Conservation (phyloP, 2,797 vertebrate species). For the Rhynchotus rufescens region DNA sequence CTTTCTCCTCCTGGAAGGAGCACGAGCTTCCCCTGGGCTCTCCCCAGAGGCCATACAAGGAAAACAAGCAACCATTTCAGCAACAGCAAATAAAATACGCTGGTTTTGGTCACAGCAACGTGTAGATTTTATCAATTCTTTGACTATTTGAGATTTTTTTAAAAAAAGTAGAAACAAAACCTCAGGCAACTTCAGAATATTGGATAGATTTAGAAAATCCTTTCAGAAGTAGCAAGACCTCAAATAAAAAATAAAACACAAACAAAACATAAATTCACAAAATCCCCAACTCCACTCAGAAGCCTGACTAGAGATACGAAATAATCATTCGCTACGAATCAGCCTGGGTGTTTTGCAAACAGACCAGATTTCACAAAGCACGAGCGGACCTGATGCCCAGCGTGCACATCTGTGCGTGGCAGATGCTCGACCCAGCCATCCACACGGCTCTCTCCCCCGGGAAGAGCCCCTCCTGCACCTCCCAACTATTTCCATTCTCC, state of each 20-base stretch:
- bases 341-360: background rate
- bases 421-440: background rate
- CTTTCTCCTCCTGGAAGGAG: background rate
- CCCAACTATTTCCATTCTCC: background rate
- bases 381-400: fast-evolving
- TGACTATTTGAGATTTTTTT: background rate
- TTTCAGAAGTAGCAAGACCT: background rate
- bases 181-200: background rate
- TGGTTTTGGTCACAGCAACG: fast-evolving
- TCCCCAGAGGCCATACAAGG: background rate
- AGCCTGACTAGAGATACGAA: background rate
- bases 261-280: background rate
- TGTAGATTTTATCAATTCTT: background rate
- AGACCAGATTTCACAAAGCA: background rate
- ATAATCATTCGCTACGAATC: background rate
- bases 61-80: background rate
- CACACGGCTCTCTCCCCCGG: background rate
- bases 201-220: background rate
- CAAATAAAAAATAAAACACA: background rate
- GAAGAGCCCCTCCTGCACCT: background rate
- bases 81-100: background rate
- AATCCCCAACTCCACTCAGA: background rate
- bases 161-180: background rate
- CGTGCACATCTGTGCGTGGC: fast-evolving
- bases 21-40: background rate